Percentiles rank a stretch among this genome's conserved stretches.
These are phyloP conservation scores for Drosophila nasuta DNA, from an alignment of 1,140 invertebrate genomes.

Conservation along the genomic window DNA sequence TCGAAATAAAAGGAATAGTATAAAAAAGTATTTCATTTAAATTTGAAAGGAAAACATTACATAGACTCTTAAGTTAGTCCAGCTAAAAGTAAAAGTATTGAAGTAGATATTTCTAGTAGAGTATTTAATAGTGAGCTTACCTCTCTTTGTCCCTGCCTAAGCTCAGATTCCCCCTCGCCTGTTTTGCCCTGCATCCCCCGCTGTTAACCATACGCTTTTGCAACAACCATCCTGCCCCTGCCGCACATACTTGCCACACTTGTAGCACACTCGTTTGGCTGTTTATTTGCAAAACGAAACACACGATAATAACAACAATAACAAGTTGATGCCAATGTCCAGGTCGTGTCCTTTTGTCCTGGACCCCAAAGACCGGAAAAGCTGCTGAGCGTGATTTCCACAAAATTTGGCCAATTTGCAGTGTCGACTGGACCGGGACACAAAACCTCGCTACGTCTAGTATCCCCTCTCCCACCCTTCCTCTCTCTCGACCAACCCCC, in stretches of 20 bases:
- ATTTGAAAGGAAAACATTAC: too few species aligned
- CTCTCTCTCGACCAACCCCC: neutral
- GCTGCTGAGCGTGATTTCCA: conserved; percentile 62
- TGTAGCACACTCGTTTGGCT: conserved; percentile 80
- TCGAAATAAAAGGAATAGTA: too few species aligned
- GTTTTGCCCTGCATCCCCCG: conserved; percentile 30
- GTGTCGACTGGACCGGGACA: neutral
- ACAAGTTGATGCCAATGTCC: conserved; percentile 53
- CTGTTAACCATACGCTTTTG: conserved; percentile 53
- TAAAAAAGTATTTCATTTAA: too few species aligned
- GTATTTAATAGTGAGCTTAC: neutral
- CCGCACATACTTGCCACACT: conserved; percentile 45
- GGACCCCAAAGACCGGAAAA: conserved; percentile 32
- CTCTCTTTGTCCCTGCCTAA: neutral
- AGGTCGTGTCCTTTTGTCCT: conserved; percentile 33
- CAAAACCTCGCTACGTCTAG: neutral
- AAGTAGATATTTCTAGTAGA: neutral
- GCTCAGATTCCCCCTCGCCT: neutral
- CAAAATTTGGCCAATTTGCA: conserved; percentile 78
- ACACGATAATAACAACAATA: conserved; percentile 78
- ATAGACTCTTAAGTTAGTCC: too few species aligned
- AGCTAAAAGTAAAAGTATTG: too few species aligned
- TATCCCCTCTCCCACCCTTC: neutral
- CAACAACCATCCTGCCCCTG: conserved; percentile 28
- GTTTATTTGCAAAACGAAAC: conserved; percentile 80